Base-by-base conservation (phyloP, 2,113 vertebrate species). In the Ptilorrhoa leucosticta region DNA sequence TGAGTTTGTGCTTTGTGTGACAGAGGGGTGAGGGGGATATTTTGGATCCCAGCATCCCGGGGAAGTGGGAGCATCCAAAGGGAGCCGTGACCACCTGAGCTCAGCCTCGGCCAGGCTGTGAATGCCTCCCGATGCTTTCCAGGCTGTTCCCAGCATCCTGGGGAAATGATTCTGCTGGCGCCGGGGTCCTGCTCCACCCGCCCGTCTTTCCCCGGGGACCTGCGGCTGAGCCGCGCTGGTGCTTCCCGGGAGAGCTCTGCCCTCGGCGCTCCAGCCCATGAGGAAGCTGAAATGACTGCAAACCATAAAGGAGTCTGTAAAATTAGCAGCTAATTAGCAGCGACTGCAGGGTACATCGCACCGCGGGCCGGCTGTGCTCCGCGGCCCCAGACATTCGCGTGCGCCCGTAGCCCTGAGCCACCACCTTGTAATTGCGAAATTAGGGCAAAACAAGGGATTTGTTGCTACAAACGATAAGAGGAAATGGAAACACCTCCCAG, bases 311-410 rank as follows among this genome's bases (percentile, higher is more conserved):
- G 12, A 51, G 61, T 2, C 79, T 78, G 80, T 92, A 85, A 96
- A 97, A 97, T 96, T 93, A 95, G 85, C 9, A 7, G 60, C 60
- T 93, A 92, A 97, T 96, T 93, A 96, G 86, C 44, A 19, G 65
- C 1, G 9, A 35, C 65, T 21, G 69, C 14, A 0, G 75, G 4
- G 42, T 4, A 7, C 40, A 4, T 68, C 57, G 21, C 44, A 6
- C 19, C 19, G 6, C 50, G 44, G 76, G 40, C 40, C 40, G 18
- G 27, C 50, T 8, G 56, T 7, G 24, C 68, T 45, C 31, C 53
- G 51, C 71, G 0, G 37, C 45, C 54, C 39, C 54, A 58, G 61
- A 13, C 10, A 1, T 44, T 45, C 11, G 51, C 22, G 1, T 42
- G 33, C 28, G n/a, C 64, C 53, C 7, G 45, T 56, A 78, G 82